Conservation (phyloP, 2,888 invertebrate species). For the Catocala nupta region DNA sequence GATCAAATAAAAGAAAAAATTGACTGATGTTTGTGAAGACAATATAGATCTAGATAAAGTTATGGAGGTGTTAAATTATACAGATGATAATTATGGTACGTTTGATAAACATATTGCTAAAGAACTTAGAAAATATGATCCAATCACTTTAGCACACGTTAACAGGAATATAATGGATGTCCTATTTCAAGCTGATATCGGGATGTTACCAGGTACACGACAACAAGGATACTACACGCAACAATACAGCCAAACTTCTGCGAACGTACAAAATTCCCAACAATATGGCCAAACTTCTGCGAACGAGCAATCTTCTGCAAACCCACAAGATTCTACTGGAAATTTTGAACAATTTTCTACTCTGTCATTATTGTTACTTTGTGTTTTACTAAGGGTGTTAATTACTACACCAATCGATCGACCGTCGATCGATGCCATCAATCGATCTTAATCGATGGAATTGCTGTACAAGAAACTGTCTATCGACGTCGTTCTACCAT, state of each 20-base stretch:
- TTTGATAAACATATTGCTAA: constrained; percentile 22
- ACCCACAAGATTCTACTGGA: constrained; percentile 11
- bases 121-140: too few species aligned
- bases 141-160: too few species aligned
- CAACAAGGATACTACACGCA: constrained; percentile 14
- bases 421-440: too few species aligned
- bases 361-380: constrained; percentile 12
- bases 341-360: background rate
- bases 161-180: too few species aligned
- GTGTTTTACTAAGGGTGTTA: too few species aligned
- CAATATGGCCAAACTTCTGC: too few species aligned
- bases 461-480: too few species aligned
- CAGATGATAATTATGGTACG: constrained; percentile 23
- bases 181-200: constrained; percentile 3
- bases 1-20: constrained; percentile 29
- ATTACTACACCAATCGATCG: too few species aligned
- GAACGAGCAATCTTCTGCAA: constrained; percentile 14
- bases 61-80: constrained; percentile 30
- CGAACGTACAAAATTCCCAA: background rate
- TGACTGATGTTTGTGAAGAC: constrained; percentile 23
- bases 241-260: background rate
- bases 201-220: constrained; percentile 26
- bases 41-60: constrained; percentile 27
- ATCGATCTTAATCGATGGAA: too few species aligned
- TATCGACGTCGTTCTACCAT: too few species aligned